Percentiles rank a stretch among this genome's conserved stretches.
phyloP scores from a whole-genome alignment of 2,797 vertebrate species.

The Lutjanus campechanus region DNA sequence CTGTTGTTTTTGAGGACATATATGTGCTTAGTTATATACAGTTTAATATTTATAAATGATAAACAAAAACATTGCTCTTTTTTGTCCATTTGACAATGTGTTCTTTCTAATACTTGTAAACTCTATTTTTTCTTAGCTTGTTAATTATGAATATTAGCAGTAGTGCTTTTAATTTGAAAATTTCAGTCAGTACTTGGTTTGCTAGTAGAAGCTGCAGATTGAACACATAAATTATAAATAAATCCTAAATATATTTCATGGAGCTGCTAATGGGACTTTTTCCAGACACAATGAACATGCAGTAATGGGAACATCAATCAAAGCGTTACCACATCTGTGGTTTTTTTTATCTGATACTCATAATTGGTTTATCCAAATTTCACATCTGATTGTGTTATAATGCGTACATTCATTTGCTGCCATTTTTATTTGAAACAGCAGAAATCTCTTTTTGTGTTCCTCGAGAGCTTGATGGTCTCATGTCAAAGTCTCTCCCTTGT shows the following conservation, averaged over 20 bases:
- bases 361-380: conserved; percentile 36
- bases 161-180: background rate
- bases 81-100: background rate
- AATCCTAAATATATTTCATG: conserved; percentile 1
- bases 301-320: conserved; percentile 30
- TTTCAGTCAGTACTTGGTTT: background rate
- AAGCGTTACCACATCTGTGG: conserved; percentile 36
- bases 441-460: conserved; percentile 51
- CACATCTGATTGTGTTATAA: conserved; percentile 29
- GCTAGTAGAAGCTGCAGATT: background rate
- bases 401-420: conserved; percentile 18
- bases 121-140: background rate
- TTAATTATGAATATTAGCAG: conserved; percentile 5
- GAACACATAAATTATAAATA: conserved; percentile 25
- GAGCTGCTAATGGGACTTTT: conserved; percentile 21
- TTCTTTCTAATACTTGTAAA: background rate
- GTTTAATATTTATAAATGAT: conserved; percentile 15
- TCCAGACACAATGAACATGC: background rate
- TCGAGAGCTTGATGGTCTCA: conserved; percentile 25
- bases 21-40: background rate
- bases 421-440: conserved; percentile 36
- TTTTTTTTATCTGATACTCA: conserved; percentile 41
- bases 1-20: conserved; percentile 6
- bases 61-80: conserved; percentile 1
- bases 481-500: conserved; percentile 56